Percentiles rank a stretch among this genome's conserved stretches.
These are phyloP conservation scores for Acleris sparsana DNA, from an alignment of 2,888 invertebrate species.

Conservation along the genomic window DNA sequence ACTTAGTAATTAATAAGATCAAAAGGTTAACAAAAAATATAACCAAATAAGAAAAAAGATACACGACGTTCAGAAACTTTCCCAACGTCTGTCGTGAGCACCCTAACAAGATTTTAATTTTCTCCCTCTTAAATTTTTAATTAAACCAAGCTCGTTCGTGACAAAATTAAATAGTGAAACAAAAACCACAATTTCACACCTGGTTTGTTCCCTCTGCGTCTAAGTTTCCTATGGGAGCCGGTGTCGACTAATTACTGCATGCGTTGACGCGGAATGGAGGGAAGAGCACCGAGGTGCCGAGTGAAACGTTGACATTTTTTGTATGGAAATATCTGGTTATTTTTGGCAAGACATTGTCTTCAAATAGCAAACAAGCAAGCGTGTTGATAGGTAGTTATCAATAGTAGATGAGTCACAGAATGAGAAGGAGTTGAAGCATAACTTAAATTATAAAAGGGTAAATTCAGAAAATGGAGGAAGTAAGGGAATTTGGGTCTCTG, in stretches of 20 bases:
- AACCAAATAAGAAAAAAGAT: no score
- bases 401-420: no score
- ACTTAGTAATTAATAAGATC: no score
- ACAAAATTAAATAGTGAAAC: constrained; percentile 44
- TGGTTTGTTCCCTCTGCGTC: constrained; percentile 55
- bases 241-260: constrained; percentile 77
- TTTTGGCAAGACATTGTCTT: background rate
- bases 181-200: constrained; percentile 70
- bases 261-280: constrained; percentile 76
- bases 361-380: no score
- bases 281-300: constrained; percentile 63
- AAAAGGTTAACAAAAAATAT: no score
- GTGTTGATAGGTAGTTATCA: no score
- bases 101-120: constrained; percentile 17
- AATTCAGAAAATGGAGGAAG: no score
- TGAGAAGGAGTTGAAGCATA: no score
- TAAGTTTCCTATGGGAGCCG: constrained; percentile 69
- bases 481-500: no score
- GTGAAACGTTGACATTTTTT: constrained; percentile 52
- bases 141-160: constrained; percentile 32
- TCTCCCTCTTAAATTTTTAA: constrained; percentile 24
- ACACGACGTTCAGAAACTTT: no score
- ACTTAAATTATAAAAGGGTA: no score
- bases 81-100: background rate
- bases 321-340: constrained; percentile 32